Percentiles rank a stretch among this genome's conserved stretches.
phyloP scores from a whole-genome alignment of 2,113 vertebrate genomes.

The Malurus cyaneus region DNA sequence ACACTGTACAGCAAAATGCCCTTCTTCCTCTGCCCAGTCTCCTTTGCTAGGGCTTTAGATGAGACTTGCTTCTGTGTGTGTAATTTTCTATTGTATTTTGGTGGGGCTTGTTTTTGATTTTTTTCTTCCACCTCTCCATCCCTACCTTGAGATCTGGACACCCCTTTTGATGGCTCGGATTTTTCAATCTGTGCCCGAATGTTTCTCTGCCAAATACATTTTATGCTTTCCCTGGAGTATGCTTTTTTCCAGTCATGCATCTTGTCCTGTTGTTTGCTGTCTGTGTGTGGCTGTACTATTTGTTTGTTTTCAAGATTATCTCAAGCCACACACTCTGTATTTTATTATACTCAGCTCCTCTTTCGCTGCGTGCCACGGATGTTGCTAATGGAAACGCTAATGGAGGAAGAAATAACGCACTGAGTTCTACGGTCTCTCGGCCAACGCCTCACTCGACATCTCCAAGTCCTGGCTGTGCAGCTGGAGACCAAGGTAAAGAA shows the following conservation, averaged over 20 bases:
- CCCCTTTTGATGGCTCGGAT: background rate
- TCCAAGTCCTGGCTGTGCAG: constrained; percentile 78
- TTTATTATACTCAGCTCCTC: constrained; percentile 74
- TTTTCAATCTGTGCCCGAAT: background rate
- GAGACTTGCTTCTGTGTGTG: background rate
- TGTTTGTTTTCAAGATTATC: constrained; percentile 34
- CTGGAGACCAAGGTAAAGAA: constrained; percentile 80
- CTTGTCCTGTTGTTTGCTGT: background rate
- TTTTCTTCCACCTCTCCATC: background rate
- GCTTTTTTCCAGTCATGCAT: background rate
- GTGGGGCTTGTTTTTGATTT: background rate
- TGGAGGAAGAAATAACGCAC: constrained; percentile 75
- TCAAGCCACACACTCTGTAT: constrained; percentile 2
- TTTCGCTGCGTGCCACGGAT: constrained; percentile 78
- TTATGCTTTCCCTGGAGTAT: background rate
- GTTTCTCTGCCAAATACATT: background rate
- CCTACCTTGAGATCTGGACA: background rate
- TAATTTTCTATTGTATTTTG: background rate
- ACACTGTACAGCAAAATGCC: background rate
- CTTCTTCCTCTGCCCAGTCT: background rate
- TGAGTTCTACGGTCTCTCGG: constrained; percentile 80
- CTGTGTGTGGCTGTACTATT: background rate
- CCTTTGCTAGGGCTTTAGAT: background rate
- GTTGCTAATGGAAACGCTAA: constrained; percentile 77
- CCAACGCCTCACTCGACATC: constrained; percentile 75